Evolutionary conservation across 2,888 invertebrate genomes (phyloP).

Genomic region (Automeris io): DNA sequence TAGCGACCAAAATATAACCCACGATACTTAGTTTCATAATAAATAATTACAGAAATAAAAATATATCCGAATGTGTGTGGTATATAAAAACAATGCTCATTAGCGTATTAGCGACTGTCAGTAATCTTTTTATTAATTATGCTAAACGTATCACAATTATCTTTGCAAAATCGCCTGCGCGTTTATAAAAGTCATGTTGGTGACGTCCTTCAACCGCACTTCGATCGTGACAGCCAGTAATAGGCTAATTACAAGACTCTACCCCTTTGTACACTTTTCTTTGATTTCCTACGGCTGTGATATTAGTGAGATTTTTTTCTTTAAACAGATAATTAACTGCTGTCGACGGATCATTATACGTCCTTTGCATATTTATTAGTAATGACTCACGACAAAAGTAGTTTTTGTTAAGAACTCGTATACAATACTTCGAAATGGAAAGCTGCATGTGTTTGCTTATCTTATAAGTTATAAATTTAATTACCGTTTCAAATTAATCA

Average conservation of each 20-base stretch:
- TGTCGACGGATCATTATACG: conserved; percentile 36
- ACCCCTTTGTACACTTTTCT: conserved; percentile 63
- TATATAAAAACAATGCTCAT: no score
- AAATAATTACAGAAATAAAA: no score
- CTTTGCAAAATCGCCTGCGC: conserved; percentile 4
- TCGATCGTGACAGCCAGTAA: conserved; percentile 45
- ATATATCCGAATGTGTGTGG: no score
- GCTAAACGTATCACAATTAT: neutral
- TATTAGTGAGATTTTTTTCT: conserved; percentile 38
- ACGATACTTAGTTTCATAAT: no score
- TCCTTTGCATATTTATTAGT: conserved; percentile 8
- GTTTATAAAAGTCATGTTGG: conserved; percentile 40
- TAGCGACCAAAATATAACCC: no score
- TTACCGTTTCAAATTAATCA: no score
- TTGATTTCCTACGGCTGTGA: conserved; percentile 55
- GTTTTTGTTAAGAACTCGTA: neutral
- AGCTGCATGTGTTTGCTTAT: no score
- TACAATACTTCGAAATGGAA: no score
- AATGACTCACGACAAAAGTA: neutral
- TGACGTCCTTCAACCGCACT: conserved; percentile 46
- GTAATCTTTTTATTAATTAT: neutral
- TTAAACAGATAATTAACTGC: conserved; percentile 46
- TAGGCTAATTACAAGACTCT: conserved; percentile 60
- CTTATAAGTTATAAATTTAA: no score
- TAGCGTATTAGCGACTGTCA: no score